A percentile compares a stretch with the other conserved stretches of the same genome.
These are phyloP conservation scores for Pristionchus japonicus DNA, from an alignment of 2,888 invertebrate genomes.

Conservation along the genomic window DNA sequence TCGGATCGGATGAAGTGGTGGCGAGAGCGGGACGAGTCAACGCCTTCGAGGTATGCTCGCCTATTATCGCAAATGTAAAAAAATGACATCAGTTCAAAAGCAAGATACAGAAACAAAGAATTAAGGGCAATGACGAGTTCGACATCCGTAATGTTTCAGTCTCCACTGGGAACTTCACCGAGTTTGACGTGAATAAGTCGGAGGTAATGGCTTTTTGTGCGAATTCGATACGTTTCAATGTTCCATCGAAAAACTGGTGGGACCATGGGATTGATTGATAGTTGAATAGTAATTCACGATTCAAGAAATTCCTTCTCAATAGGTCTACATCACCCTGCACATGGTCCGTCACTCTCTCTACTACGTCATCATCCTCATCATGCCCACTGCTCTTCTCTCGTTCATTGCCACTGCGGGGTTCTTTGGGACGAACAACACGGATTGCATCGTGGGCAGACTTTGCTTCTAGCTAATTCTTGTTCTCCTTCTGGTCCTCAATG, in stretches of 20 bases:
- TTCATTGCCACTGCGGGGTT: neutral
- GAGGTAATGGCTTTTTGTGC: no score
- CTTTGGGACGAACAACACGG: neutral
- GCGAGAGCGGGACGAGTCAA: neutral
- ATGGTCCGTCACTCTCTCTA: neutral
- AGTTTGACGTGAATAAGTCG: neutral
- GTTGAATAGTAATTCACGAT: no score
- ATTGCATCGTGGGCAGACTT: neutral
- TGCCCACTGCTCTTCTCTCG: neutral
- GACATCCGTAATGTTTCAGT: neutral
- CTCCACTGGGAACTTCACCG: neutral
- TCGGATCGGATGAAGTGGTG: neutral
- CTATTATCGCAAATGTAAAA: no score
- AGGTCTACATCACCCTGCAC: neutral
- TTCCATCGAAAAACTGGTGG: no score
- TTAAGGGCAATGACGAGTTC: neutral
- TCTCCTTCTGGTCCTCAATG: no score
- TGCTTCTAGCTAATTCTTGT: no score
- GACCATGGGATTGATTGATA: no score
- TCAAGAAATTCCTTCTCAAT: no score
- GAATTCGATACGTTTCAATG: no score
- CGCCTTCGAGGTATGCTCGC: no score
- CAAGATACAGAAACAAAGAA: no score
- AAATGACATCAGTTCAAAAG: no score
- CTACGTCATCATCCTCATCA: neutral